These are phyloP conservation scores for Caenorhabditis sp. DNA, from an alignment of 2,888 invertebrate species.

Conservation along the genomic window DNA sequence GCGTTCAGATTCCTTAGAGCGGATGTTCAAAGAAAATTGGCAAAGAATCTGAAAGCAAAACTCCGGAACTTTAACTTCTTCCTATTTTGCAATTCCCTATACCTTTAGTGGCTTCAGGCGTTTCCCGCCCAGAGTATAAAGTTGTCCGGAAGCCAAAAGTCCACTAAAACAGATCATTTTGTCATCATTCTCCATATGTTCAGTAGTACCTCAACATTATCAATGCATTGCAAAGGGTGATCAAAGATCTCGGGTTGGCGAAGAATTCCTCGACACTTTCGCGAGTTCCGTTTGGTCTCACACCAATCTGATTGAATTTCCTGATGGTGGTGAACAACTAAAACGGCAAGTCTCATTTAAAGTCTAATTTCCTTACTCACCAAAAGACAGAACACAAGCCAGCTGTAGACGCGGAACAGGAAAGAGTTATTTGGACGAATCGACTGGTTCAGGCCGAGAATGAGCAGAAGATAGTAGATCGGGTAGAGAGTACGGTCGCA, in stretches of 20 bases:
- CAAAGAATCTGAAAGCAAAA: constrained; percentile 37
- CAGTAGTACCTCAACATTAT: constrained; percentile 59
- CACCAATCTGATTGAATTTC: constrained; percentile 63
- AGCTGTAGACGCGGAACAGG: constrained; percentile 54
- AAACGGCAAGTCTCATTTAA: not conserved
- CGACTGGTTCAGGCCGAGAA: constrained; percentile 55
- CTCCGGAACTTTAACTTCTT: not conserved
- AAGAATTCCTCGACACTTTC: constrained; percentile 50
- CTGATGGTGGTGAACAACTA: constrained; percentile 60
- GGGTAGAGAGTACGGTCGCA: constrained; percentile 55
- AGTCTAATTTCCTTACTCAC: constrained; percentile 43
- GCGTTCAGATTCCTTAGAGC: constrained; percentile 37
- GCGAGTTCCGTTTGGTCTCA: constrained; percentile 46
- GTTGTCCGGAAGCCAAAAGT: constrained; percentile 41
- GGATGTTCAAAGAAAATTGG: constrained; percentile 25
- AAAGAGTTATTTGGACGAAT: constrained; percentile 39
- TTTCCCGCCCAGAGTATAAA: constrained; percentile 49
- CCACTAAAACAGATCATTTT: constrained; percentile 31
- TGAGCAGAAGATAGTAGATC: constrained; percentile 54
- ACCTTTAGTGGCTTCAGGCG: constrained; percentile 52
- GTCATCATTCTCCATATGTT: not conserved
- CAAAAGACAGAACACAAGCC: constrained; percentile 53
- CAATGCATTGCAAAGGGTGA: constrained; percentile 65
- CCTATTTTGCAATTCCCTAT: not conserved
- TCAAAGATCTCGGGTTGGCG: constrained; percentile 57